Evolutionary conservation across 2,797 vertebrate species (phyloP), one percentile per base, ranked within the genome.

Genomic region (Smutsia gigantea): DNA sequence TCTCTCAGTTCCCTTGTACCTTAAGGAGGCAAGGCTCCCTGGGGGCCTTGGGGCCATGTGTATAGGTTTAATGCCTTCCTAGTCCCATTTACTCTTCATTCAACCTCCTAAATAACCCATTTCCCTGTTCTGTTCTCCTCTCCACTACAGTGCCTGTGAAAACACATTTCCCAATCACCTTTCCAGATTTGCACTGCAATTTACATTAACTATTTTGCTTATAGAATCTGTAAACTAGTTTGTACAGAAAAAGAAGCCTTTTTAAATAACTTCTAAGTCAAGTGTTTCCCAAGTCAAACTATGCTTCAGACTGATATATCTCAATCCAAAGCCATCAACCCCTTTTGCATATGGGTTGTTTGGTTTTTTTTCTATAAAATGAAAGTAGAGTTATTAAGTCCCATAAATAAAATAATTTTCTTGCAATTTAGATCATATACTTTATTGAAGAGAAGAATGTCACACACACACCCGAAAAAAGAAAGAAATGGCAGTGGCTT

Each of bases 331-430:
- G 25, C 23, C 13, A 89, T 69, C 61, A 74, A 63, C 34, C 19
- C n/a, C 34, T 82, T 92, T 91, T 86, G 27, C 25, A 83, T 57
- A 25, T 72, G 59, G 13, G 46, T 39, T 81, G 1, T 95, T 92
- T 77, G 15, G 15, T 55, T 42, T 61, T 81, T 83, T 34, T 66
- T 64, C 37, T 27, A 53, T 81, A 85, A 97, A 93, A 90, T 90
- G 17, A 87, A 96, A 94, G 78, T 46, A 66, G 13, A 90, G 31
- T n/a, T 63, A 69, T 69, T 91, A 49, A 94, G 42, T 87, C 31
- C 34, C 51, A 49, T 25, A 92, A 57, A 77, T 59, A 85, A 94
- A 82, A 94, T 49, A 27, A 23, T 92, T 90, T 95, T 93, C n/a
- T 93, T 94, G 69, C 25, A 88, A 75, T 12, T 82, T 83, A 8